These are phyloP conservation scores for Subacronicta megacephala DNA, from an alignment of 2,888 invertebrate species.

Conservation along the genomic window DNA sequence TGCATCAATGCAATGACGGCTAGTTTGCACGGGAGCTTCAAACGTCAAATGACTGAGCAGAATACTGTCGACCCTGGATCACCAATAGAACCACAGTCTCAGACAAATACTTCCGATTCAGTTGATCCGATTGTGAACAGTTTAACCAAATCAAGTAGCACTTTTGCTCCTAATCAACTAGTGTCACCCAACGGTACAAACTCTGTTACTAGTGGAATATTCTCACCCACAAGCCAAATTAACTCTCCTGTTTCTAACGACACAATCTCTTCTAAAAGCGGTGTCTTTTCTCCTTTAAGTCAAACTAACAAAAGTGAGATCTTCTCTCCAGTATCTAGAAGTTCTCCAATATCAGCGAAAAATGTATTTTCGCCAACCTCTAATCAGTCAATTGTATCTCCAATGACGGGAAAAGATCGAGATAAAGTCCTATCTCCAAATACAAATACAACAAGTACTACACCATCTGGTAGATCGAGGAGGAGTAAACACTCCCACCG, in stretches of 20 bases:
- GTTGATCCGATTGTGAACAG: slow-evolving; percentile 80
- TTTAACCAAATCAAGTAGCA: slow-evolving; percentile 79
- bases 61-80: slow-evolving; percentile 79
- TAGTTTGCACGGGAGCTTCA: slow-evolving; percentile 91
- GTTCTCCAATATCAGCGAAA: slow-evolving; percentile 85
- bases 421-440: slow-evolving; percentile 84
- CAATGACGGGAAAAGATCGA: slow-evolving; percentile 79
- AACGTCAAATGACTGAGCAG: slow-evolving; percentile 88
- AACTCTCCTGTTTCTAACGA: slow-evolving; percentile 88
- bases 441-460: slow-evolving; percentile 86
- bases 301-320: slow-evolving; percentile 87
- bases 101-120: slow-evolving; percentile 81
- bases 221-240: slow-evolving; percentile 88
- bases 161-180: slow-evolving; percentile 81
- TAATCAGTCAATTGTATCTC: slow-evolving; percentile 83
- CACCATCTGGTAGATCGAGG: slow-evolving; percentile 89
- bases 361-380: slow-evolving; percentile 85
- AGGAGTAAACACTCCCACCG: slow-evolving; percentile 89
- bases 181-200: slow-evolving; percentile 87
- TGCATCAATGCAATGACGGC: slow-evolving; percentile 91
- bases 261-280: slow-evolving; percentile 87
- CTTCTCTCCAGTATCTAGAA: slow-evolving; percentile 85
- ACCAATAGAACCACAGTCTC: slow-evolving; percentile 80
- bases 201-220: slow-evolving; percentile 87
- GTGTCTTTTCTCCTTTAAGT: slow-evolving; percentile 86